Conservation (phyloP, 2,888 invertebrate species). For the Mellilla xanthometata region DNA sequence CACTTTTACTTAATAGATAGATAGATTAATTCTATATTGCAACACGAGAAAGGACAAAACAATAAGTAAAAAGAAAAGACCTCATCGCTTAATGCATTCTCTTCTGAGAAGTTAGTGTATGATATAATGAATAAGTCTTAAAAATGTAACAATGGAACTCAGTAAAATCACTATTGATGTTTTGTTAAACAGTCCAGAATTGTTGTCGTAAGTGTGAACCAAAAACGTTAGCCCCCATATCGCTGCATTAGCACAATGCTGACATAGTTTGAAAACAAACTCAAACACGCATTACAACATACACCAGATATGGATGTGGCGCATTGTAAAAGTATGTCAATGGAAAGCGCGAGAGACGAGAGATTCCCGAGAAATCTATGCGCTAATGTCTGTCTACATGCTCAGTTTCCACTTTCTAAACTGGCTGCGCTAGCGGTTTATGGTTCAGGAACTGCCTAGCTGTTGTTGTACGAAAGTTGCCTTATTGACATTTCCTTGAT, state of each 20-base stretch:
- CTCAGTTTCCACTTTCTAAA: slow-evolving; percentile 80
- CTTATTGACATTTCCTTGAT: slow-evolving; percentile 67
- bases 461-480: slow-evolving; percentile 65
- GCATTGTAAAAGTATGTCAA: slow-evolving; percentile 70
- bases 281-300: slow-evolving; percentile 23
- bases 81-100: too few species aligned
- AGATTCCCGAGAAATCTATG: slow-evolving; percentile 79
- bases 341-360: slow-evolving; percentile 81
- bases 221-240: slow-evolving; percentile 5
- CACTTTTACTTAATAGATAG: too few species aligned
- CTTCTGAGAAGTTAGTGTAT: too few species aligned
- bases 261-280: slow-evolving; percentile 19
- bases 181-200: background rate
- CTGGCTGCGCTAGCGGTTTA: slow-evolving; percentile 60
- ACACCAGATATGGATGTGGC: slow-evolving; percentile 32
- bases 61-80: too few species aligned
- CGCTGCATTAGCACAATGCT: slow-evolving; percentile 8
- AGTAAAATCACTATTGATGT: background rate
- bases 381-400: slow-evolving; percentile 61
- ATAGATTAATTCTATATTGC: too few species aligned
- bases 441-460: slow-evolving; percentile 72
- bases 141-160: too few species aligned
- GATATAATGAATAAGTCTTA: too few species aligned
- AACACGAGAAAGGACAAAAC: too few species aligned
- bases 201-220: too few species aligned